Evolutionary conservation across 2,888 invertebrate species (phyloP).

Genomic region (Orthosia cruda): DNA sequence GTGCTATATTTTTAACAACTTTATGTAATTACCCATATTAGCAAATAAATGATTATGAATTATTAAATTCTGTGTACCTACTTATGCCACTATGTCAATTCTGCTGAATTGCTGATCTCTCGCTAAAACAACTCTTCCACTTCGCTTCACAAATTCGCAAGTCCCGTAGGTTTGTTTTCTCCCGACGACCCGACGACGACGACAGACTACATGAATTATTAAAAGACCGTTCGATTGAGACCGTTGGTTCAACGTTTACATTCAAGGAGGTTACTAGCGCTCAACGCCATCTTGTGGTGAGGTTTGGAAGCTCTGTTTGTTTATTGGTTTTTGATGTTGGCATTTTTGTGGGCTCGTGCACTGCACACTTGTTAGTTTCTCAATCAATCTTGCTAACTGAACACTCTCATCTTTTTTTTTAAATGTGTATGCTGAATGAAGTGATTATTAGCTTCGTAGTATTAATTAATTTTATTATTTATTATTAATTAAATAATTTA

Average conservation of each 20-base stretch:
- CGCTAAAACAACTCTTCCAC: slow-evolving; percentile 40
- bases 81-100: background rate
- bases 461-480: no score
- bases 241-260: slow-evolving; percentile 56
- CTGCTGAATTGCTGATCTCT: slow-evolving; percentile 32
- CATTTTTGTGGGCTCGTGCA: background rate
- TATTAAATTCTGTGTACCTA: background rate
- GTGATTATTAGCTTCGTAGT: no score
- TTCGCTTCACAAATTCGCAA: slow-evolving; percentile 49
- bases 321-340: slow-evolving; percentile 1
- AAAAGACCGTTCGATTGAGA: slow-evolving; percentile 69
- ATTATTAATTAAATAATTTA: no score
- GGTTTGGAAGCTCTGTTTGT: slow-evolving; percentile 15
- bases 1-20: no score
- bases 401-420: no score
- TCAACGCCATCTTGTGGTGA: slow-evolving; percentile 43
- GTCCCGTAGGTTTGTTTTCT: slow-evolving; percentile 59
- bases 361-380: no score
- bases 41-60: no score
- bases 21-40: no score
- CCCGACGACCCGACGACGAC: slow-evolving; percentile 54
- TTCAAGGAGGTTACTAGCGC: slow-evolving; percentile 33
- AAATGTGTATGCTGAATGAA: no score
- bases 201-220: slow-evolving; percentile 68
- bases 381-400: no score